A percentile compares a stretch with the other conserved stretches of the same genome.
Evolutionary conservation across 2,797 vertebrate genomes (phyloP).

Genomic region (Neosalanx taihuensis): DNA sequence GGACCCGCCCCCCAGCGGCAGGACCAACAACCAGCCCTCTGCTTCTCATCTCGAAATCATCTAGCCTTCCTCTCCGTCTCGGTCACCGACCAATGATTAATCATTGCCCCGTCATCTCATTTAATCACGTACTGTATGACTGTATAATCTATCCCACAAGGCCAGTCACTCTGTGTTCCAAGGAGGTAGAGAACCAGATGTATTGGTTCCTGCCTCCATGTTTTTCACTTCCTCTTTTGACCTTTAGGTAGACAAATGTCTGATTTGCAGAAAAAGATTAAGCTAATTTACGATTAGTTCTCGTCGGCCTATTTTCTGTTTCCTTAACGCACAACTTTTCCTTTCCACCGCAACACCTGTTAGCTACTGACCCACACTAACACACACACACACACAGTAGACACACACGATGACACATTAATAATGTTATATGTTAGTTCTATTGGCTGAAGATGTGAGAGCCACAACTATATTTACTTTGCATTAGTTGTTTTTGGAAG

Average conservation of each 20-base stretch:
- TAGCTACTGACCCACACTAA: not conserved
- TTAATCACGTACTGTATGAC: slow-evolving; percentile 7
- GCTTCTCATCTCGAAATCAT: not conserved
- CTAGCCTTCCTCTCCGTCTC: not conserved
- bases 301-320: not conserved
- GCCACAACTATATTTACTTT: too few species aligned
- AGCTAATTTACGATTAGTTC: not conserved
- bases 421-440: not conserved
- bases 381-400: not conserved
- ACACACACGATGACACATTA: not conserved
- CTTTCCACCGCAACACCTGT: too few species aligned
- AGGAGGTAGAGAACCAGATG: not conserved
- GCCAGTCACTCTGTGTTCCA: slow-evolving; percentile 1
- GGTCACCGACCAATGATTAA: not conserved
- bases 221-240: not conserved
- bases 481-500: not conserved
- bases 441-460: not conserved
- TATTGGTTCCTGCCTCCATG: not conserved
- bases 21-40: slow-evolving; percentile 1
- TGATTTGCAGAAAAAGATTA: not conserved
- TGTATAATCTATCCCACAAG: not conserved
- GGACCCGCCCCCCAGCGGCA: not conserved
- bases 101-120: not conserved
- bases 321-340: too few species aligned
- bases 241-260: not conserved